Base-by-base conservation (phyloP, 92 coral and sea anemone species). In the Chrysogorgia sp. region DNA sequence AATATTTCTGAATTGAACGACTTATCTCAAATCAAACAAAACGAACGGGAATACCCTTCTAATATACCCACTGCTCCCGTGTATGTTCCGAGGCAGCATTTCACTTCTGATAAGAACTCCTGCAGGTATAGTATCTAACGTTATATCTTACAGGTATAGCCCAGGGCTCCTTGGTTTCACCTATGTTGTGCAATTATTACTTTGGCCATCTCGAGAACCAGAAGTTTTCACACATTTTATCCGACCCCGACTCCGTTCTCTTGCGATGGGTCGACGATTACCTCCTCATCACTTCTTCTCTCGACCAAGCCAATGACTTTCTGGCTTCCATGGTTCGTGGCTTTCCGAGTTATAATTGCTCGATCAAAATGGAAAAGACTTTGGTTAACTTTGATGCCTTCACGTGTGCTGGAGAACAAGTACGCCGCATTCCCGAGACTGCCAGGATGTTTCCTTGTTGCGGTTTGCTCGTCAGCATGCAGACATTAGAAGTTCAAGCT, bases 251-350 rank as follows among this genome's bases (percentile, higher is more conserved):
- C 65, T 87, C 98, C 13, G 88, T 94, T 13, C 70, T 94, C 63
- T 63, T 94, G 65, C 89, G 98, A 62, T 91, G 92, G 96, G 91
- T 94, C 12, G 98, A 94, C 48, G 98, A 94, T 78, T 91, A 86
- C 59, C 83, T 94, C 29, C 71, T 91, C 24, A 69, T 94, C 37
- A 88, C 98, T 10, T 91, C 91, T 7, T 48, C 58, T 81, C 56
- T 55, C 23, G 75, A 84, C 28, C 47, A 52, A 20, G 87, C 87
- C 4, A 14, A 76, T 22, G 43, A 40, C 31, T 83, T 75, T 31
- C 63, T 83, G 32, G 17, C 12, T 24, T 41, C 61, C 34, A 76
- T 76, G 87, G 83, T 82, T 63, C 84, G 80, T 34, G 92, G 89
- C 58, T 87, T 90, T 31, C 93, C 92, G 7, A 90, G 82, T 35